A percentile compares a stretch with the other conserved stretches of the same genome.
phyloP scores from a whole-genome alignment of 92 coral and sea anemone genomes.

The Epizoanthus illoricatus region DNA sequence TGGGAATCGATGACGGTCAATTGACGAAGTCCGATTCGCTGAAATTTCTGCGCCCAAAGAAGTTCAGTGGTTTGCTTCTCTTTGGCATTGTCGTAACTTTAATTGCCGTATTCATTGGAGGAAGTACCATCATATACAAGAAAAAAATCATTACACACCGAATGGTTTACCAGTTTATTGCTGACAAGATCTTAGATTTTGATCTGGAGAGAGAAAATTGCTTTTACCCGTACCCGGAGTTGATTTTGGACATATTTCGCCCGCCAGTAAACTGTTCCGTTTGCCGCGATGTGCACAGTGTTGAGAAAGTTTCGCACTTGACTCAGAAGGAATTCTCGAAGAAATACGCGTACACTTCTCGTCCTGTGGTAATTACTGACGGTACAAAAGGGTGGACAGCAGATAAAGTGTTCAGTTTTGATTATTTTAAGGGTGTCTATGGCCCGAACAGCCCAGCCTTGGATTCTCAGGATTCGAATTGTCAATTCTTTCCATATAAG shows the following conservation, averaged over 20 bases:
- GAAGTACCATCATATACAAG: constrained; percentile 49
- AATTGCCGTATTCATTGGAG: constrained; percentile 63
- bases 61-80: constrained; percentile 9
- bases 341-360: constrained; percentile 82
- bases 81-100: constrained; percentile 46
- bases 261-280: constrained; percentile 92
- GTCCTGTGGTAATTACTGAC: constrained; percentile 87
- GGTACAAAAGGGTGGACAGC: constrained; percentile 93
- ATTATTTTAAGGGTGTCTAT: constrained; percentile 82
- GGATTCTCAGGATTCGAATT: constrained; percentile 63
- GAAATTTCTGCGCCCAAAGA: constrained; percentile 50
- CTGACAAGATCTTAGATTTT: constrained; percentile 65
- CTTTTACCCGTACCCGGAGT: constrained; percentile 72
- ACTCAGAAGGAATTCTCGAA: constrained; percentile 66
- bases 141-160: constrained; percentile 47
- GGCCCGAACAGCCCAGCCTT: constrained; percentile 81
- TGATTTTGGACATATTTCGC: constrained; percentile 83
- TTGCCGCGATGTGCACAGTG: constrained; percentile 70
- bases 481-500: constrained; percentile 92
- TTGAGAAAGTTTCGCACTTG: constrained; percentile 70
- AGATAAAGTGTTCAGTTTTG: constrained; percentile 72
- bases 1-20: constrained; percentile 73
- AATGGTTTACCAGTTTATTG: constrained; percentile 49
- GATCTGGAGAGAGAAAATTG: constrained; percentile 83
- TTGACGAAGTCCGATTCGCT: constrained; percentile 62